These are phyloP conservation scores for Craniophora ligustri DNA, from an alignment of 2,888 invertebrate genomes.

Conservation along the genomic window DNA sequence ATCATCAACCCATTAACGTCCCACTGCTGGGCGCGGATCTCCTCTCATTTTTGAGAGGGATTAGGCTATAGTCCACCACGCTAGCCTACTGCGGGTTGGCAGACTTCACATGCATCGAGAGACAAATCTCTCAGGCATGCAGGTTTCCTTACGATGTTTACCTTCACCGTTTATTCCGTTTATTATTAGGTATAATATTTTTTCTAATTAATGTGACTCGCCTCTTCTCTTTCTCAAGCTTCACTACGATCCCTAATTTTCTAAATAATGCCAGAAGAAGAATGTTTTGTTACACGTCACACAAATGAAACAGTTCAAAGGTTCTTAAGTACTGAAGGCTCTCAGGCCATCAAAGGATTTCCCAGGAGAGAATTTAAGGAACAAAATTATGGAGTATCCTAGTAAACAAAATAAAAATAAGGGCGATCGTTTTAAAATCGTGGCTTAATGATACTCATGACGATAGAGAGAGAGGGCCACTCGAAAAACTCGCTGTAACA, in stretches of 20 bases:
- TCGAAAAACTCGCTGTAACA: conserved; percentile 68
- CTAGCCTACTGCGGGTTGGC: no score
- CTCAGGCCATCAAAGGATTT: conserved; percentile 59
- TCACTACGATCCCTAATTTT: conserved; percentile 20
- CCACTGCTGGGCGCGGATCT: no score
- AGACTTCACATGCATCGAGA: no score
- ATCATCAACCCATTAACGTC: no score
- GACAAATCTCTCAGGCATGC: no score
- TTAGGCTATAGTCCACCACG: no score
- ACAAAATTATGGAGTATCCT: conserved; percentile 55
- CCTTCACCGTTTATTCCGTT: no score
- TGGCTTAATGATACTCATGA: conserved; percentile 72
- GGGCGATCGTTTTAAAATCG: conserved; percentile 76
- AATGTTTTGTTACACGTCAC: conserved; percentile 52
- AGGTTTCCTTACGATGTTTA: no score
- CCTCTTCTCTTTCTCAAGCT: conserved; percentile 8
- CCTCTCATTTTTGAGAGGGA: no score
- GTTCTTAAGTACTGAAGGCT: conserved; percentile 47
- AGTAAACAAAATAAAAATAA: conserved; percentile 67
- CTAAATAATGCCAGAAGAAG: conserved; percentile 35
- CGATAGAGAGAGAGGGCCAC: conserved; percentile 60
- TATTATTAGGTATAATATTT: no score
- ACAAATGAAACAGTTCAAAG: conserved; percentile 54
- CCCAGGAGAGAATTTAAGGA: conserved; percentile 57
- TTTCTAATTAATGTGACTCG: conserved; percentile 5